phyloP scores from a whole-genome alignment of 2,113 vertebrate species.

The Progne subis region DNA sequence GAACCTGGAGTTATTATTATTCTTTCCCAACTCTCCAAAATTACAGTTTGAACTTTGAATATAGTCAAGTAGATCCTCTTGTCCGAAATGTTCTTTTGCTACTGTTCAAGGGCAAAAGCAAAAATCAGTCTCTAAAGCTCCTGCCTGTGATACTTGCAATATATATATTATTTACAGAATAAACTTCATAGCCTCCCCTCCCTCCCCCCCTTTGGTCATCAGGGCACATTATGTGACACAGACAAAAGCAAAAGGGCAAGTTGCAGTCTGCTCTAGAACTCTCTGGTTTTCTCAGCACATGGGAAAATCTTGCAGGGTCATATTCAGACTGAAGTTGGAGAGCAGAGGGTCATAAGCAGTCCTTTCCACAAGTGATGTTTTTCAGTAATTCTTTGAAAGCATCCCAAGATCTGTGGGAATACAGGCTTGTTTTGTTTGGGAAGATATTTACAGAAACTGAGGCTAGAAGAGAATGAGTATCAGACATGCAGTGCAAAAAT shows the following conservation, averaged over 20 bases:
- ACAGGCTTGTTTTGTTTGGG: neutral
- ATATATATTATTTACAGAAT: neutral
- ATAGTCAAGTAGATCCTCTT: neutral
- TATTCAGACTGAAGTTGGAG: neutral
- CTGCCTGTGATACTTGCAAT: neutral
- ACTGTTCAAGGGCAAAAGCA: neutral
- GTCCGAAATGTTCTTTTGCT: neutral
- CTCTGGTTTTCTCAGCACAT: neutral
- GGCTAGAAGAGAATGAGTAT: neutral
- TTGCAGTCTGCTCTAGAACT: neutral
- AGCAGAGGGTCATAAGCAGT: neutral
- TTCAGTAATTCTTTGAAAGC: neutral
- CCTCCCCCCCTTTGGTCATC: neutral
- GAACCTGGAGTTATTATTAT: neutral
- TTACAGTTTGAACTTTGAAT: neutral
- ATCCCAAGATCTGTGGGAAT: neutral
- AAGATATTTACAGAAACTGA: neutral
- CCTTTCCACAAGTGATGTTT: neutral
- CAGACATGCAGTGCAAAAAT: neutral
- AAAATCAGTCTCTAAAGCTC: neutral
- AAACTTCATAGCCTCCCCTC: accelerated
- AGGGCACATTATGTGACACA: neutral
- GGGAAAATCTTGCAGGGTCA: neutral
- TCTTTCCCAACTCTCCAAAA: neutral
- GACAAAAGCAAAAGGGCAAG: neutral